These are phyloP conservation scores for Adelges cooleyi DNA, from an alignment of 1,140 invertebrate genomes.

Conservation along the genomic window DNA sequence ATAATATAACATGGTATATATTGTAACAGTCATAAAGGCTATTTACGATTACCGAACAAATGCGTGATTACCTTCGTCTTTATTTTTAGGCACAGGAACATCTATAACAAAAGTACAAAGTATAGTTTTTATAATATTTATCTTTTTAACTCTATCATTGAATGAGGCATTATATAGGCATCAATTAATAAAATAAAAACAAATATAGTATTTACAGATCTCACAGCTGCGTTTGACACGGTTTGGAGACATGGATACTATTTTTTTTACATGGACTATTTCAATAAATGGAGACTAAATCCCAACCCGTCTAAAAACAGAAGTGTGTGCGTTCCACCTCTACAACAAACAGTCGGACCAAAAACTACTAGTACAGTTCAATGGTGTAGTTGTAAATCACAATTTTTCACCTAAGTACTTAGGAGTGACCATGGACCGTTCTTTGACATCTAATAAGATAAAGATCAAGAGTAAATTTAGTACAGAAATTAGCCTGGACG, in stretches of 20 bases:
- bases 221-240: not conserved
- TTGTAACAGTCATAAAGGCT: too few species aligned
- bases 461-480: not conserved
- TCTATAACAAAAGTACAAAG: too few species aligned
- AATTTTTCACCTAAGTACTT: slow-evolving; percentile 1
- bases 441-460: slow-evolving; percentile 6
- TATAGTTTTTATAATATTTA: too few species aligned
- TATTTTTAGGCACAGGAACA: too few species aligned
- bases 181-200: not conserved
- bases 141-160: too few species aligned
- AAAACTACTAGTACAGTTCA: not conserved
- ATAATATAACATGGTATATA: too few species aligned
- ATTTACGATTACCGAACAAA: too few species aligned
- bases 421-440: not conserved
- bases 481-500: not conserved
- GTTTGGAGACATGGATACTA: not conserved
- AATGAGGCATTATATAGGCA: too few species aligned
- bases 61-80: too few species aligned
- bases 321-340: slow-evolving; percentile 6
- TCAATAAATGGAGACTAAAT: not conserved
- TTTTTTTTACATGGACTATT: not conserved
- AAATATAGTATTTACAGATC: not conserved
- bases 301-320: slow-evolving; percentile 2
- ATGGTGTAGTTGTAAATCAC: not conserved
- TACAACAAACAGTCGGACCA: not conserved